Conservation (phyloP, 2,888 invertebrate species). For the Linyphia triangularis region DNA sequence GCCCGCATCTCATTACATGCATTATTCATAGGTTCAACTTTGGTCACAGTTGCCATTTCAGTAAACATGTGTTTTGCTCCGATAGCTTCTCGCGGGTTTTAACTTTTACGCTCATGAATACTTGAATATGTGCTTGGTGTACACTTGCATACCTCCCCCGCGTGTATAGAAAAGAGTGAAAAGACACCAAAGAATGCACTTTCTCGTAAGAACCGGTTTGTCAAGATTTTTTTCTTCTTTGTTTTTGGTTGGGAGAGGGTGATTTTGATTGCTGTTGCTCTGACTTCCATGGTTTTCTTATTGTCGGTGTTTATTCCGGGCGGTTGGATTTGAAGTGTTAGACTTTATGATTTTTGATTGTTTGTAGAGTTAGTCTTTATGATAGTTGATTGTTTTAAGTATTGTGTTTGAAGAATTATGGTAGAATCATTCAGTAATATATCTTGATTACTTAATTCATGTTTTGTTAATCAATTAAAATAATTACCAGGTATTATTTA, state of each 20-base stretch:
- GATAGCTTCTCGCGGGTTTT: constrained; percentile 45
- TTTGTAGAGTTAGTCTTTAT: not conserved
- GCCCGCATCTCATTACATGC: constrained; percentile 57
- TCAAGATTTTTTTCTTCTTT: constrained; percentile 14
- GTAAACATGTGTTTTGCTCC: constrained; percentile 69
- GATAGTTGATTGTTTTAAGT: too few relatives aligned
- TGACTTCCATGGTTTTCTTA: not conserved
- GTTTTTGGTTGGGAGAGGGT: not conserved
- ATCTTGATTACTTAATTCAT: too few relatives aligned
- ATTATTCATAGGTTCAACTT: constrained; percentile 64
- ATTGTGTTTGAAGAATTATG: too few relatives aligned
- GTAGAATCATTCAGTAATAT: too few relatives aligned
- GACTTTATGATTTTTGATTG: not conserved
- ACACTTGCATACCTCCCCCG: not conserved
- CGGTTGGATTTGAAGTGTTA: constrained; percentile 4
- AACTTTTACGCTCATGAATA: constrained; percentile 65
- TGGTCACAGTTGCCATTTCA: constrained; percentile 47
- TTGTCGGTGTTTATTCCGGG: not conserved
- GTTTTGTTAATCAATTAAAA: too few relatives aligned
- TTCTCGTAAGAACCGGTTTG: constrained; percentile 46
- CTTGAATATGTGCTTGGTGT: not conserved
- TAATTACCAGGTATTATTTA: too few relatives aligned
- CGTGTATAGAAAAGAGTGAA: constrained; percentile 31
- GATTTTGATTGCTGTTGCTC: constrained; percentile 23
- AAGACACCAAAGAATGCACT: constrained; percentile 47